Evolutionary conservation across 2,888 invertebrate species (phyloP), one percentile per base, ranked within the genome.

Genomic region (Toxonevra muliebris): DNA sequence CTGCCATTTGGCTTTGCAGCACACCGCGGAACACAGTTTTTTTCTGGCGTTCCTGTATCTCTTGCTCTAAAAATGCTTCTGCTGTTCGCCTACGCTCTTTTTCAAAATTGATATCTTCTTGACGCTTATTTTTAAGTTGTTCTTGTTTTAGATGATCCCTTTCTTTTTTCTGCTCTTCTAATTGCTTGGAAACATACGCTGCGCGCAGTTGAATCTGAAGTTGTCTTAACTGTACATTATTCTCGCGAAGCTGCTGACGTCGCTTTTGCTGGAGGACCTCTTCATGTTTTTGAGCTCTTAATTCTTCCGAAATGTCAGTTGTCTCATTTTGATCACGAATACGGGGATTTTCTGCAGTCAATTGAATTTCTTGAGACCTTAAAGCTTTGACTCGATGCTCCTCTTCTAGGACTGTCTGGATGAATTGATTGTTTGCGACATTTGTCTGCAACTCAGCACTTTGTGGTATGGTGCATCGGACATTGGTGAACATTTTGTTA

Each of bases 231-330:
- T 76, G 75, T 52, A 71, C 54, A 7, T 53, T 71, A 40, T 74
- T 73, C 7, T 52, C 69, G 5, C 73, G 73, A 17, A 76, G 50
- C 54, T 76, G 75, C 55, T 75, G 75, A 2, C 75, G 66, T 9
- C 73, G 70, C 30, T 73, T 75, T 50, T 68, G 53, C 19, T 69
- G 57, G 15, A 75, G 50, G 10, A 73, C 40, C 8, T 71, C 45
- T 30, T 70, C 67, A 13, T 59, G 53, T 50, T 74, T 75, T 1
- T 53, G 65, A 3, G 71, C 65, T 30, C 63, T 70, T 1, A 76
- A 9, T 50, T 73, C 72, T 9, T 57, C 40, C 9, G 70, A 73
- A 40, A 76, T 69, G n/a, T 71, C 69, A 4, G 62, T 66, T 0
- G 63, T 61, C 57, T 71, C 68, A 19, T 72, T 58, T 40, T 66